Evolutionary conservation across 2,888 invertebrate species (phyloP), one percentile per base, ranked within the genome.

Genomic region (Lapara coniferarum): DNA sequence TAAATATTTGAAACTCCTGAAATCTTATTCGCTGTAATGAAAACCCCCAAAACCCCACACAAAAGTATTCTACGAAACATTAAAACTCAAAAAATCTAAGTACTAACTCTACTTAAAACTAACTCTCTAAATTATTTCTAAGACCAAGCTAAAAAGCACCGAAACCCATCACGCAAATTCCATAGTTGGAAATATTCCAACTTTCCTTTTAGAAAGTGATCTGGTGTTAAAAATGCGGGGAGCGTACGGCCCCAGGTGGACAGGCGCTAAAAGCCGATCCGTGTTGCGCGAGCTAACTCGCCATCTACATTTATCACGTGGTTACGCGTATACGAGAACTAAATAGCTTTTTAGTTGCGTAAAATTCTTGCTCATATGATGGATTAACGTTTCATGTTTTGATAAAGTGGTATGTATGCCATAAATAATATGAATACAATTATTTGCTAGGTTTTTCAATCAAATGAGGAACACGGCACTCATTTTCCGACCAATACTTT

Each of bases 261-360:
- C 85, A 82, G 73, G 58, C 44, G 74, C 79, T 88, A 84, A 87
- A 85, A 88, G 88, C 84, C 75, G 79, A 80, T 80, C 73, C 87
- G 72, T 87, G 88, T 87, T 73, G 69, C 67, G 72, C 69, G 75
- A 74, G 74, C 72, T 72, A 70, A 70, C 78, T 77, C 81, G 77
- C 78, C 76, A 77, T 78, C 73, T 72, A 78, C 87, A 85, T 89
- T 86, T 85, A 86, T 89, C 85, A 87, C 83, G 72, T 75, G 76
- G 78, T 77, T 78, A 82, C 81, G 82, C 74, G 77, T 85, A 84
- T 82, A 84, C 78, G 74, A 75, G 81, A 83, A 82, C 80, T 77
- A 78, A 77, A 75, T 73, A 76, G 76, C 76, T 81, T 81, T 76
- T 66, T 70, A 70, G 70, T 70, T 56, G 44, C 56, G 44, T 19